Conservation (phyloP, 2,113 vertebrate species). For the Phainopepla nitens region DNA sequence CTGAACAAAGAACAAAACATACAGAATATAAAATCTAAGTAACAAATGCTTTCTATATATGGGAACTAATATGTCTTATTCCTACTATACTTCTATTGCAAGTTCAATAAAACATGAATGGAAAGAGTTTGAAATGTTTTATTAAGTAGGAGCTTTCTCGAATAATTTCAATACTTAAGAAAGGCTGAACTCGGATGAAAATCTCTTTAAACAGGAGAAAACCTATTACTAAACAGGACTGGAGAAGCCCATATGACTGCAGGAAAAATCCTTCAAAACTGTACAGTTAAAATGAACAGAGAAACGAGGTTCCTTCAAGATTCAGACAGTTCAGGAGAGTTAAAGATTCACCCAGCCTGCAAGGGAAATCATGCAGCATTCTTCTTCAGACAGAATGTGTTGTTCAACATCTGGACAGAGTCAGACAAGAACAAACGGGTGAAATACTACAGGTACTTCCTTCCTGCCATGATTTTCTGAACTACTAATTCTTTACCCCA, state of each 20-base stretch:
- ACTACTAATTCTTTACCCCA: background rate
- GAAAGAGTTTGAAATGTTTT: background rate
- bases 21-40: background rate
- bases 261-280: background rate
- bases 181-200: background rate
- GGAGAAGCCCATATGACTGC: background rate
- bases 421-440: background rate
- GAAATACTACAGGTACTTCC: background rate
- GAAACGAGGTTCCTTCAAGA: background rate
- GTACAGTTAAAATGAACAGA: background rate
- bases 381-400: background rate
- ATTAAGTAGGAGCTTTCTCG: background rate
- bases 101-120: background rate
- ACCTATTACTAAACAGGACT: background rate
- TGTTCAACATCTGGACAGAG: background rate
- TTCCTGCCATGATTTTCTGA: background rate
- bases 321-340: background rate
- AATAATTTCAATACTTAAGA: background rate
- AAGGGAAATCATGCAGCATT: background rate
- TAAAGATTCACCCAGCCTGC: background rate
- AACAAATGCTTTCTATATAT: background rate
- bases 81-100: background rate
- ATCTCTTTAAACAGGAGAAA: background rate
- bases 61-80: background rate
- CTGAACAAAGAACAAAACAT: background rate